These are phyloP conservation scores for Perca flavescens DNA, from an alignment of 2,113 vertebrate genomes.

Conservation along the genomic window DNA sequence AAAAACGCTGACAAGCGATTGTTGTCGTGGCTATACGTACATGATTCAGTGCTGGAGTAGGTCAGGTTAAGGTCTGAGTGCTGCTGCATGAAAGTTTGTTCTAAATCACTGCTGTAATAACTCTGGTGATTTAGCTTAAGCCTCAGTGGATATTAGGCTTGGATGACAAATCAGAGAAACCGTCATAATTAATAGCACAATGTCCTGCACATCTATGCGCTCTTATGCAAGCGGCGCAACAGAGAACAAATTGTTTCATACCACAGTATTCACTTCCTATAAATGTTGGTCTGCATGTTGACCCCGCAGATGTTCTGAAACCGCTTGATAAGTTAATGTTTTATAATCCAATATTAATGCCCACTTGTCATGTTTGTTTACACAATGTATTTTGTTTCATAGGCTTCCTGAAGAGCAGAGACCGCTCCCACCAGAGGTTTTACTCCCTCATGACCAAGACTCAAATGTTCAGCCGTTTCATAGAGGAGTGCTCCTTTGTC, in stretches of 20 bases:
- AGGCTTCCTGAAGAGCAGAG: constrained; percentile 97
- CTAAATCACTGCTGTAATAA: constrained; percentile 66
- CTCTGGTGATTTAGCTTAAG: constrained; percentile 61
- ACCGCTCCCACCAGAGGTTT: constrained; percentile 98
- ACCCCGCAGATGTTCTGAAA: neutral
- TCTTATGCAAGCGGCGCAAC: constrained; percentile 68
- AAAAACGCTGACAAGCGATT: neutral
- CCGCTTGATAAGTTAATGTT: constrained; percentile 20
- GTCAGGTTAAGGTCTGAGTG: constrained; percentile 35
- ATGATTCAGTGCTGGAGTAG: constrained; percentile 44
- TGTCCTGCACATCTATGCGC: constrained; percentile 68
- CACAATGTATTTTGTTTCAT: constrained; percentile 23
- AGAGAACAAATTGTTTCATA: constrained; percentile 47
- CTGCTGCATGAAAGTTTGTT: constrained; percentile 43
- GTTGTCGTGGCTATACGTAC: neutral
- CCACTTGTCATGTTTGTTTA: constrained; percentile 21
- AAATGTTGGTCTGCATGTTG: constrained; percentile 27
- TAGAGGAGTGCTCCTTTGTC: constrained; percentile 99
- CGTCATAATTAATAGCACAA: constrained; percentile 66
- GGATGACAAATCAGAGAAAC: constrained; percentile 62
- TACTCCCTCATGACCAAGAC: constrained; percentile 98
- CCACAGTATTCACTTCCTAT: constrained; percentile 48
- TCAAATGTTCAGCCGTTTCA: constrained; percentile 99
- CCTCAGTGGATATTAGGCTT: constrained; percentile 62
- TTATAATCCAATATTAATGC: constrained; percentile 11